Conservation (phyloP, 2,797 vertebrate genomes). For the Alca torda region DNA sequence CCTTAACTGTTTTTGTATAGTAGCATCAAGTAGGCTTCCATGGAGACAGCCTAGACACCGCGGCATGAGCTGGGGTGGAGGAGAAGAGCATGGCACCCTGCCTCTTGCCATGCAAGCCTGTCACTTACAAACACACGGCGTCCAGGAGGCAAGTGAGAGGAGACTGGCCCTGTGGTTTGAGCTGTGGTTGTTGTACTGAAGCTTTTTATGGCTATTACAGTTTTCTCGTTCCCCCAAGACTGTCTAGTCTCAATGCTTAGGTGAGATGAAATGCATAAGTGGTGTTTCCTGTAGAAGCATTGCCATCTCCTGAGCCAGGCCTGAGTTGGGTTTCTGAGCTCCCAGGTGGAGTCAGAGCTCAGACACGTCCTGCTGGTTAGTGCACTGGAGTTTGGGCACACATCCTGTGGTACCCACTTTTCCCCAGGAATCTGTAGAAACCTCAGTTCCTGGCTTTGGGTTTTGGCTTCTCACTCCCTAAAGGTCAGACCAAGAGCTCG, state of each 20-base stretch:
- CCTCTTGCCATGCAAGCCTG: neutral
- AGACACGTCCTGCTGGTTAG: accelerated
- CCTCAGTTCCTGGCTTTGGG: neutral
- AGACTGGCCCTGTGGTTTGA: neutral
- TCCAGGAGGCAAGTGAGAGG: neutral
- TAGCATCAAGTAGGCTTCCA: neutral
- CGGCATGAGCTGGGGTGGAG: neutral
- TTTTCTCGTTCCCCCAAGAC: neutral
- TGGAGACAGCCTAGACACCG: neutral
- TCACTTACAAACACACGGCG: accelerated
- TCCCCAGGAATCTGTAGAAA: neutral
- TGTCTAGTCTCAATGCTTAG: neutral
- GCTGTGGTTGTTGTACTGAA: accelerated
- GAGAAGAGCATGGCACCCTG: too few relatives aligned
- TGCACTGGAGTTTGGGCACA: neutral
- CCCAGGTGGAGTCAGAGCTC: neutral
- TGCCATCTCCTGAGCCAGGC: accelerated
- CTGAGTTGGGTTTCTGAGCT: neutral
- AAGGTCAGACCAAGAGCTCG: accelerated
- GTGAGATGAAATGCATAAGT: neutral
- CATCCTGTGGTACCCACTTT: accelerated
- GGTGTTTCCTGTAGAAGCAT: neutral
- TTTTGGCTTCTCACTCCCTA: neutral
- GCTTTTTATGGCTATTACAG: neutral
- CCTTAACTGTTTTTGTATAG: neutral